These are phyloP conservation scores for Tringa solitaria DNA, from an alignment of 2,113 vertebrate species.

Conservation along the genomic window DNA sequence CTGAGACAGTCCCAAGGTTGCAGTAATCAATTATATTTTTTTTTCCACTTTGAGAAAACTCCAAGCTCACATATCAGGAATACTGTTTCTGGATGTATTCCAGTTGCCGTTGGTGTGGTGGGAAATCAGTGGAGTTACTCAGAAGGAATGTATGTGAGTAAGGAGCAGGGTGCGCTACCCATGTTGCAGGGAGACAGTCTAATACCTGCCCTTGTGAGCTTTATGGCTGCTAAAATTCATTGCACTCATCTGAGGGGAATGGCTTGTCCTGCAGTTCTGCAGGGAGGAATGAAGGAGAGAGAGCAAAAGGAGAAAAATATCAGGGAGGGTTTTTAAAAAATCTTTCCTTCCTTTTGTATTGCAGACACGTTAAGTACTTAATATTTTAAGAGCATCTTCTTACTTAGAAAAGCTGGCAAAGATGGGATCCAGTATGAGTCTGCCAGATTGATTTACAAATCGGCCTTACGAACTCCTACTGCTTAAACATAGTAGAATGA, in stretches of 20 bases:
- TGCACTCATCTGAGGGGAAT: neutral
- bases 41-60: neutral
- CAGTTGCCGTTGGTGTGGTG: neutral
- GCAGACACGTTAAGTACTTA: neutral
- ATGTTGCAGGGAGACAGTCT: neutral
- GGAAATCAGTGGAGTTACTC: neutral
- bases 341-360: neutral
- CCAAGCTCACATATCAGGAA: neutral
- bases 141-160: neutral
- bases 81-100: neutral
- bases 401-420: slow-evolving; percentile 52
- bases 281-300: neutral
- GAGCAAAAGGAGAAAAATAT: neutral
- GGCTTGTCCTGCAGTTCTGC: neutral
- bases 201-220: neutral
- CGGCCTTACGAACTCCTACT: slow-evolving; percentile 63
- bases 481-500: slow-evolving; percentile 63
- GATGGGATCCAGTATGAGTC: slow-evolving; percentile 41
- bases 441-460: slow-evolving; percentile 78
- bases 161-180: neutral
- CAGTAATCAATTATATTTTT: neutral
- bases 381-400: slow-evolving; percentile 57
- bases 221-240: neutral
- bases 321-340: neutral
- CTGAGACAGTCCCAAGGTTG: neutral